phyloP scores from a whole-genome alignment of 1,140 invertebrate species.

The Neocloeon triangulifer region DNA sequence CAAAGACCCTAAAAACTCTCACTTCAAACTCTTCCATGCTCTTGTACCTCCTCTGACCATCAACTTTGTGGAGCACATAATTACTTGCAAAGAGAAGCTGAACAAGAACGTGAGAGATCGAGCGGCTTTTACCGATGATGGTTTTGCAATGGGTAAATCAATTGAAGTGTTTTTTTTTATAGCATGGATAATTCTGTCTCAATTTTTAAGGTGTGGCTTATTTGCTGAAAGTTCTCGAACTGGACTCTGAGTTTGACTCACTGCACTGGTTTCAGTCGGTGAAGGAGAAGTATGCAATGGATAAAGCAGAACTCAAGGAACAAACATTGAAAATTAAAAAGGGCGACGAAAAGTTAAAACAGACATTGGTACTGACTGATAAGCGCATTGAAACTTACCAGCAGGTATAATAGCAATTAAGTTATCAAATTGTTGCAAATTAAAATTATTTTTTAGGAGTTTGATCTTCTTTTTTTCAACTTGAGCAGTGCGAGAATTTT shows the following conservation, averaged over 20 bases:
- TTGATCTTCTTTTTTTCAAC: slow-evolving; percentile 74
- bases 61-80: slow-evolving; percentile 85
- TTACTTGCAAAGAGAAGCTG: slow-evolving; percentile 82
- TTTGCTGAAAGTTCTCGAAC: slow-evolving; percentile 35
- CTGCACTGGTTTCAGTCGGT: slow-evolving; percentile 93
- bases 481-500: slow-evolving; percentile 86
- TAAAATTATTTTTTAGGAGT: slow-evolving; percentile 59
- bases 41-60: slow-evolving; percentile 85
- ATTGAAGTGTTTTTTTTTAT: neutral
- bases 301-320: slow-evolving; percentile 30
- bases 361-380: slow-evolving; percentile 79
- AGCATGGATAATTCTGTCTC: too few relatives aligned
- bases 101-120: slow-evolving; percentile 58
- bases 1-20: slow-evolving; percentile 63
- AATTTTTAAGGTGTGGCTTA: slow-evolving; percentile 37
- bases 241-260: slow-evolving; percentile 64
- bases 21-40: slow-evolving; percentile 82
- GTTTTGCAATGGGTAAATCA: slow-evolving; percentile 76
- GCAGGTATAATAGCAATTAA: slow-evolving; percentile 20
- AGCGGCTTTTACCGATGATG: slow-evolving; percentile 90
- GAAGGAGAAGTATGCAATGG: slow-evolving; percentile 38
- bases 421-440: slow-evolving; percentile 2
- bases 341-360: slow-evolving; percentile 68
- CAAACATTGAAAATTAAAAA: slow-evolving; percentile 23
- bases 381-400: slow-evolving; percentile 61